Evolutionary conservation across 2,888 invertebrate genomes (phyloP), one percentile per base, ranked within the genome.

Genomic region (Napeogenes sylphis): DNA sequence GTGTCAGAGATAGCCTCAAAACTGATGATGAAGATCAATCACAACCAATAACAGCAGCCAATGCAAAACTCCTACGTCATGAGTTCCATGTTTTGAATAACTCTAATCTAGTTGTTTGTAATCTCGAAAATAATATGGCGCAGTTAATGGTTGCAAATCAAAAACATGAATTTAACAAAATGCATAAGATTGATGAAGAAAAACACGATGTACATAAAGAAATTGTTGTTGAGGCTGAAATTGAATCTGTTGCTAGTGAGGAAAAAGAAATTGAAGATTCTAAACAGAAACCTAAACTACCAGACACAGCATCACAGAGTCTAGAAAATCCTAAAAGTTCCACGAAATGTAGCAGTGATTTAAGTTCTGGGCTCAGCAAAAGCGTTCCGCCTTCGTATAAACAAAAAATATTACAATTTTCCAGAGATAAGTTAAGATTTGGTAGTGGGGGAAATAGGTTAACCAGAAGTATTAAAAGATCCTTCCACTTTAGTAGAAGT

Each of bases 341-440:
- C 5, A 84, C 84, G 0, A 89, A 85, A 75, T 85, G 86, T 62
- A 87, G 84, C 56, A 87, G 84, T 63, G 89, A 87, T 47, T 73
- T 89, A 0, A 87, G 86, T 73, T 81, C 85, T 0, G 89, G 87
- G 0, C 74, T 91, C 0, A 91, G 91, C 67, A 91, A 88, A 73
- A 91, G 91, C 75, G 91, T 91, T 0, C 91, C 91, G 3, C 91
- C 91, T 0, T 90, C 91, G 2, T 91, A 91, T 64, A 91, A 90
- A 65, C 91, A 91, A 67, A 91, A 91, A 70, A 68, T 91, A 62
- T 67, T 91, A 47, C 91, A 91, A 67, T 91, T 91, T 71, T 91
- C 91, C 2, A 82, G 85, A 68, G 91, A 91, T 58, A 91, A 91
- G 71, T 75, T 91, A 2, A 79, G 88, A 62, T 90, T 91, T 74